A percentile compares a stretch with the other conserved stretches of the same genome.
These are phyloP conservation scores for Eulimnadia texana DNA, from an alignment of 1,140 invertebrate genomes.

Conservation along the genomic window DNA sequence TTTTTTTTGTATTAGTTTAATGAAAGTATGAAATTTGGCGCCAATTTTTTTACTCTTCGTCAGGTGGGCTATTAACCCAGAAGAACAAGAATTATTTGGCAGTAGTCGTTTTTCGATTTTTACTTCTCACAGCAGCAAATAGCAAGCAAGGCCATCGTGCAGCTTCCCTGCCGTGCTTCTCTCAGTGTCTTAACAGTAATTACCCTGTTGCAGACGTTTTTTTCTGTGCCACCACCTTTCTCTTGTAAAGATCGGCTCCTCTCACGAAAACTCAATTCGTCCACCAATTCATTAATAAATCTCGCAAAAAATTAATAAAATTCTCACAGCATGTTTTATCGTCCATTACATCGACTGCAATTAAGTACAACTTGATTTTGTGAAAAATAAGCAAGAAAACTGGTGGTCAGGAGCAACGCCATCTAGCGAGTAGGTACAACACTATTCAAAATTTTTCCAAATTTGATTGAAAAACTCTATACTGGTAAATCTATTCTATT, in stretches of 20 bases:
- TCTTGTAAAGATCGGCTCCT: too few relatives aligned
- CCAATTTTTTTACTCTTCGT: too few relatives aligned
- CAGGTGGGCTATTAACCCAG: background rate
- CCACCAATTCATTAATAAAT: background rate
- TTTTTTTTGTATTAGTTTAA: too few relatives aligned
- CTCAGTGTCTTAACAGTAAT: background rate
- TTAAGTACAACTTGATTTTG: background rate
- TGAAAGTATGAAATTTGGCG: too few relatives aligned
- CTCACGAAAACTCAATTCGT: too few relatives aligned
- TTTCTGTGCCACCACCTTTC: too few relatives aligned
- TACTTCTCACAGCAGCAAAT: background rate
- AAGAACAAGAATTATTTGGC: background rate
- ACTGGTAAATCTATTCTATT: too few relatives aligned
- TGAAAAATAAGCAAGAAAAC: too few relatives aligned
- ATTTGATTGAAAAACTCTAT: too few relatives aligned
- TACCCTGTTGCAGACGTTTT: too few relatives aligned
- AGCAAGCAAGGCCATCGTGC: background rate
- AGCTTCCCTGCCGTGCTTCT: background rate
- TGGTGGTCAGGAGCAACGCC: background rate
- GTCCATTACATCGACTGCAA: background rate
- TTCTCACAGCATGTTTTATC: background rate
- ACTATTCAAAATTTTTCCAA: too few relatives aligned
- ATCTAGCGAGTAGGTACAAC: too few relatives aligned
- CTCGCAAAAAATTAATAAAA: background rate
- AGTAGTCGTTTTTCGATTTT: background rate